These are phyloP conservation scores for Apodemia hepburni DNA, from an alignment of 2,888 invertebrate genomes.

Conservation along the genomic window DNA sequence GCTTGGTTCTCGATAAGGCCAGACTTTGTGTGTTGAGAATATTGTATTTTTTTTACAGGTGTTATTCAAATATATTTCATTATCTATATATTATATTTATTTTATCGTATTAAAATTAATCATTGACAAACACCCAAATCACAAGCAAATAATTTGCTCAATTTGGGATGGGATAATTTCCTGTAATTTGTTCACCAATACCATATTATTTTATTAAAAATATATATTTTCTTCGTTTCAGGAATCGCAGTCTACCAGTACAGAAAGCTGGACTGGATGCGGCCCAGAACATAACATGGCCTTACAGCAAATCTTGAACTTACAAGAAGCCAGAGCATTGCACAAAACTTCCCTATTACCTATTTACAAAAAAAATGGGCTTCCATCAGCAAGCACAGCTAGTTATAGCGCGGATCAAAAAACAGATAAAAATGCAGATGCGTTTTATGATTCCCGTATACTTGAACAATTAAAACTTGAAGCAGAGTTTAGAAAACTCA, in stretches of 20 bases:
- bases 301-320: constrained; percentile 94
- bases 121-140: too few relatives aligned
- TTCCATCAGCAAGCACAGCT: constrained; percentile 76
- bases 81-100: too few relatives aligned
- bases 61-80: too few relatives aligned
- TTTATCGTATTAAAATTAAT: too few relatives aligned
- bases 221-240: constrained; percentile 69
- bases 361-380: constrained; percentile 66
- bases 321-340: constrained; percentile 91
- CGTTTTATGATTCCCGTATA: constrained; percentile 60
- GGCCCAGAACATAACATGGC: constrained; percentile 95
- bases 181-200: too few relatives aligned
- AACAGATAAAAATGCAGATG: constrained; percentile 47
- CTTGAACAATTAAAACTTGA: constrained; percentile 77
- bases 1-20: too few relatives aligned
- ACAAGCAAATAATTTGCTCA: too few relatives aligned
- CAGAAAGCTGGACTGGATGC: constrained; percentile 94
- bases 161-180: too few relatives aligned
- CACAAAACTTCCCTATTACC: constrained; percentile 78
- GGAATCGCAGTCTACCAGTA: constrained; percentile 90
- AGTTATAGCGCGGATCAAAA: constrained; percentile 57
- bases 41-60: too few relatives aligned
- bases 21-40: too few relatives aligned
- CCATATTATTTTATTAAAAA: neutral
- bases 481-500: constrained; percentile 76